phyloP scores from a whole-genome alignment of 1,140 invertebrate species.

The Aphaenogaster rudis region DNA sequence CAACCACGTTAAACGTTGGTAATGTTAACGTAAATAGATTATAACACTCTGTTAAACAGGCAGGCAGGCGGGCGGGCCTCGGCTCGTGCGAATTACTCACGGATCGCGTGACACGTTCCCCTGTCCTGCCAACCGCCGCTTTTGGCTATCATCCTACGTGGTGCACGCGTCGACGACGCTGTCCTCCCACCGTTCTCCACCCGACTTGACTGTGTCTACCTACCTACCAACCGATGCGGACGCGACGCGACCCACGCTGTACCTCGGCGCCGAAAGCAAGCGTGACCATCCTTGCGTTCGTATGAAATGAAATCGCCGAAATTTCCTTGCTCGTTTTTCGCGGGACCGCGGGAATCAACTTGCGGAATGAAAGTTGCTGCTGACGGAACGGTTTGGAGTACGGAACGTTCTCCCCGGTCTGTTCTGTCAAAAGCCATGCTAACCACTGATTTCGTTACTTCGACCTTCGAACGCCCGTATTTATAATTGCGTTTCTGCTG shows the following conservation, averaged over 20 bases:
- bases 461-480: neutral
- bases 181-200: conserved; percentile 68
- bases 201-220: conserved; percentile 57
- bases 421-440: conserved; percentile 31
- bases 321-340: conserved; percentile 65
- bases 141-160: conserved; percentile 85
- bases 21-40: conserved; percentile 88
- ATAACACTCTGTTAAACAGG: conserved; percentile 88
- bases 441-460: conserved; percentile 35
- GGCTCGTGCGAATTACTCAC: conserved; percentile 87
- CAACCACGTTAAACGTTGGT: conserved; percentile 87
- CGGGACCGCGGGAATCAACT: conserved; percentile 26
- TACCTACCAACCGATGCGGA: conserved; percentile 73
- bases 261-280: conserved; percentile 75
- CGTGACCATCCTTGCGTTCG: conserved; percentile 66
- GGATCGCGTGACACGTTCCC: conserved; percentile 87
- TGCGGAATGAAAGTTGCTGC: conserved; percentile 37
- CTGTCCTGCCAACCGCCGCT: conserved; percentile 86
- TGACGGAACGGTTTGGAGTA: conserved; percentile 34
- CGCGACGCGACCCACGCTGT: conserved; percentile 73
- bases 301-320: conserved; percentile 72
- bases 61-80: conserved; percentile 80
- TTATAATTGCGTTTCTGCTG: neutral
- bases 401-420: neutral
- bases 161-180: conserved; percentile 82